Percentiles rank a stretch among this genome's conserved stretches.
Conservation (phyloP, 1,140 invertebrate species). For the Parapsyche elsis region DNA sequence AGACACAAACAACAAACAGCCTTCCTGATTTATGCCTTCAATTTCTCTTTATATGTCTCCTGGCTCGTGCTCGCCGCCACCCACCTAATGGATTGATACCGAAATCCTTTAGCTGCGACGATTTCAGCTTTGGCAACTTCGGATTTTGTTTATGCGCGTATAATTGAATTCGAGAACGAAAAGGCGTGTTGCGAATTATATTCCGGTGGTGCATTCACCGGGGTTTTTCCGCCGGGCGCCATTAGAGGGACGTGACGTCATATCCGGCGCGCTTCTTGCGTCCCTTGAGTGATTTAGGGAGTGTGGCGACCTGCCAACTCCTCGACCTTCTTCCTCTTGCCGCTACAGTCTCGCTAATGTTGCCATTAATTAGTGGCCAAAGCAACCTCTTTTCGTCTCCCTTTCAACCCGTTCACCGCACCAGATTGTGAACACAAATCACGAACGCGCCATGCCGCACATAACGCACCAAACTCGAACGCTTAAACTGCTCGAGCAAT, state of each 20-base stretch:
- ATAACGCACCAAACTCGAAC: no score
- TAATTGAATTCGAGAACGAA: not conserved
- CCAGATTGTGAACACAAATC: slow-evolving; percentile 7
- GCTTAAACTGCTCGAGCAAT: no score
- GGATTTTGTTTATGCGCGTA: no score
- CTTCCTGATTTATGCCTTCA: slow-evolving; percentile 53
- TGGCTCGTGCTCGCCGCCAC: slow-evolving; percentile 48
- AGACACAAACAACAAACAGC: slow-evolving; percentile 53
- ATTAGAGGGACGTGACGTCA: slow-evolving; percentile 38
- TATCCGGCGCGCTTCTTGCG: slow-evolving; percentile 26
- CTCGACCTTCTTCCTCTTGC: not conserved
- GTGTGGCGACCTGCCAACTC: slow-evolving; percentile 31
- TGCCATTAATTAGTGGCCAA: slow-evolving; percentile 47
- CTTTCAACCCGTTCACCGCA: slow-evolving; percentile 11
- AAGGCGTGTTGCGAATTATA: not conserved
- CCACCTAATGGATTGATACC: slow-evolving; percentile 54
- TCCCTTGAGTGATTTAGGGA: slow-evolving; percentile 41
- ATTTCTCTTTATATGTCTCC: slow-evolving; percentile 56
- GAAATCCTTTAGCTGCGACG: slow-evolving; percentile 31
- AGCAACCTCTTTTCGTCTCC: slow-evolving; percentile 18
- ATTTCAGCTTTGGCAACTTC: not conserved
- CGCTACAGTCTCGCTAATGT: slow-evolving; percentile 39
- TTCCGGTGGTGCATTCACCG: not conserved
- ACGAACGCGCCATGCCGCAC: not conserved
- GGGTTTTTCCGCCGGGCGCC: slow-evolving; percentile 16